These are phyloP conservation scores for Collichthys lucidus DNA, from an alignment of 2,113 vertebrate genomes.

Conservation along the genomic window DNA sequence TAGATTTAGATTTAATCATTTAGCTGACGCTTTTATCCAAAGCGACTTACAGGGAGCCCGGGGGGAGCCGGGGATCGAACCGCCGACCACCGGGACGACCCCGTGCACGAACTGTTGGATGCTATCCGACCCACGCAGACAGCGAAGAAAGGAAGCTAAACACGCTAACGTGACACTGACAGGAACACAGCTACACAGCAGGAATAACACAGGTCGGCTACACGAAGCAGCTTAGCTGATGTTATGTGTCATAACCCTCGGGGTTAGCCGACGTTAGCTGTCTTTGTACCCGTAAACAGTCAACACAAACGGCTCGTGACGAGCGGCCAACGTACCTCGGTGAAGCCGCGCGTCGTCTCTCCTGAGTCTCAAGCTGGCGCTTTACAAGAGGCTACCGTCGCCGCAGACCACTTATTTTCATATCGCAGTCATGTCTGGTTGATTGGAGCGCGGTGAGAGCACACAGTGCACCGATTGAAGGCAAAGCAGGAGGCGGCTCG, in stretches of 20 bases:
- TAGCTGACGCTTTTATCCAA: too few relatives aligned
- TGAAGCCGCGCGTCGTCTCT: not conserved
- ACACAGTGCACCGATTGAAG: slow-evolving; percentile 18
- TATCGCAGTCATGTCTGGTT: slow-evolving; percentile 7
- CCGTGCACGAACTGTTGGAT: not conserved
- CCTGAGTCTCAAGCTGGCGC: not conserved
- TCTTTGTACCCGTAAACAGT: slow-evolving; percentile 39
- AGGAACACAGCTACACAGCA: too few relatives aligned
- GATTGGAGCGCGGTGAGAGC: too few relatives aligned
- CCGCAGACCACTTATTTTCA: slow-evolving; percentile 35
- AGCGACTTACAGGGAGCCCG: too few relatives aligned
- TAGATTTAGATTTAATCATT: too few relatives aligned
- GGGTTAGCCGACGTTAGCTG: slow-evolving; percentile 40
- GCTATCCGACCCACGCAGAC: not conserved
- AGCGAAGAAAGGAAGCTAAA: not conserved
- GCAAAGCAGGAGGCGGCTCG: not conserved
- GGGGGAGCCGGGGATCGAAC: too few relatives aligned
- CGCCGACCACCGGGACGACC: too few relatives aligned
- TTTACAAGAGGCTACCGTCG: not conserved
- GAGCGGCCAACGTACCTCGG: slow-evolving; percentile 43
- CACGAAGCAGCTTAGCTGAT: not conserved
- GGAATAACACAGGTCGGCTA: not conserved
- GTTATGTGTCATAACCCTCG: not conserved
- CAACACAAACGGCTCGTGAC: not conserved
- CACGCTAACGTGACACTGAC: not conserved